Percentiles rank a stretch among this genome's conserved stretches.
These are phyloP conservation scores for Epiblema foenella DNA, from an alignment of 2,888 invertebrate genomes.

Conservation along the genomic window DNA sequence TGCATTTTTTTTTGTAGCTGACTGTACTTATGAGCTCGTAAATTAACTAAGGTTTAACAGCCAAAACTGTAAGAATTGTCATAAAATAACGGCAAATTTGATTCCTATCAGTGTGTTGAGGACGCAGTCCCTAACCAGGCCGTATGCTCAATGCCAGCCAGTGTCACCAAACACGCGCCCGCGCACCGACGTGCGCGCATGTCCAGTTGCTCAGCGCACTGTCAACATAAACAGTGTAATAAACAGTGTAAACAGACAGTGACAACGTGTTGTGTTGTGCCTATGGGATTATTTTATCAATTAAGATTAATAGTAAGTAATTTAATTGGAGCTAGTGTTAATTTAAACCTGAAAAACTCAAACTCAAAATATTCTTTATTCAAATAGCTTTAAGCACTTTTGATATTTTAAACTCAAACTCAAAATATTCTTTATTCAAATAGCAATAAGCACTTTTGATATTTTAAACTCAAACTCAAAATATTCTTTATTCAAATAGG, in stretches of 20 bases:
- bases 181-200: conserved; percentile 4
- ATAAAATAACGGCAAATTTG: conserved; percentile 3
- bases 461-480: too few relatives aligned
- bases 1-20: too few relatives aligned
- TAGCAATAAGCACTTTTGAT: too few relatives aligned
- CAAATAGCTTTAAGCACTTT: too few relatives aligned
- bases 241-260: not conserved
- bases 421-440: too few relatives aligned
- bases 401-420: too few relatives aligned
- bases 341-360: too few relatives aligned
- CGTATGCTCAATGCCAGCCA: not conserved
- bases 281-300: not conserved
- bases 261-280: not conserved
- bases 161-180: conserved; percentile 4
- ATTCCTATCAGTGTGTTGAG: conserved; percentile 22
- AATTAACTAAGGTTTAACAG: too few relatives aligned
- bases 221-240: not conserved
- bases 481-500: too few relatives aligned
- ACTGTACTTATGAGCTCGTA: too few relatives aligned
- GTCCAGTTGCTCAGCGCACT: not conserved
- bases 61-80: not conserved
- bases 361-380: too few relatives aligned
- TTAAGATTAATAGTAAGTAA: not conserved
- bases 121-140: conserved; percentile 10
- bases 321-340: too few relatives aligned